phyloP scores from a whole-genome alignment of 2,888 invertebrate genomes.

The Volucella inflata region DNA sequence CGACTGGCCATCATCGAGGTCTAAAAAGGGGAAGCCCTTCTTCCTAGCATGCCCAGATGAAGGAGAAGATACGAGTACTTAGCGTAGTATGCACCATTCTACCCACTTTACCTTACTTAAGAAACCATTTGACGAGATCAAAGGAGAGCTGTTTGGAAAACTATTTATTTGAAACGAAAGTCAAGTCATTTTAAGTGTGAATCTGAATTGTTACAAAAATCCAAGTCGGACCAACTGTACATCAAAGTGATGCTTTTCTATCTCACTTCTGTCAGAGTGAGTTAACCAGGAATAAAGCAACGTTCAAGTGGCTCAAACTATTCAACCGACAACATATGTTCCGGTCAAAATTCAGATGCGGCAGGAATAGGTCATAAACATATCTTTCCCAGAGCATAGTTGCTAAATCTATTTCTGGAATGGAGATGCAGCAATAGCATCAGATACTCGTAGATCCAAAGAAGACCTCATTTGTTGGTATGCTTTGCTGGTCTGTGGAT shows the following conservation, averaged over 20 bases:
- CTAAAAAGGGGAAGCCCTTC: too few species aligned
- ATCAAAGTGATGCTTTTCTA: not conserved
- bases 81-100: too few species aligned
- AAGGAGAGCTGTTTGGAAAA: too few species aligned
- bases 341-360: constrained; percentile 33
- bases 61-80: too few species aligned
- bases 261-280: constrained; percentile 7
- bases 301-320: constrained; percentile 40
- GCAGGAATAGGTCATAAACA: constrained; percentile 68
- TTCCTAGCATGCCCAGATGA: too few species aligned
- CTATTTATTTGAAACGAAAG: too few species aligned
- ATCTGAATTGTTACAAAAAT: not conserved
- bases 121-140: too few species aligned
- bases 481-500: constrained; percentile 61
- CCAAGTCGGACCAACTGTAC: constrained; percentile 40
- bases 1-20: too few species aligned
- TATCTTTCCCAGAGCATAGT: constrained; percentile 30
- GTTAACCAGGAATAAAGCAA: constrained; percentile 32
- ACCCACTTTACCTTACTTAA: too few species aligned
- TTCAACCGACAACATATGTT: constrained; percentile 33
- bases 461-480: constrained; percentile 16
- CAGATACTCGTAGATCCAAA: not conserved
- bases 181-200: not conserved
- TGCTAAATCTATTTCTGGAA: constrained; percentile 34
- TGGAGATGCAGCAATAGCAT: constrained; percentile 40